Conservation (phyloP, 2,113 vertebrate genomes). For the Fulmarus glacialis region DNA sequence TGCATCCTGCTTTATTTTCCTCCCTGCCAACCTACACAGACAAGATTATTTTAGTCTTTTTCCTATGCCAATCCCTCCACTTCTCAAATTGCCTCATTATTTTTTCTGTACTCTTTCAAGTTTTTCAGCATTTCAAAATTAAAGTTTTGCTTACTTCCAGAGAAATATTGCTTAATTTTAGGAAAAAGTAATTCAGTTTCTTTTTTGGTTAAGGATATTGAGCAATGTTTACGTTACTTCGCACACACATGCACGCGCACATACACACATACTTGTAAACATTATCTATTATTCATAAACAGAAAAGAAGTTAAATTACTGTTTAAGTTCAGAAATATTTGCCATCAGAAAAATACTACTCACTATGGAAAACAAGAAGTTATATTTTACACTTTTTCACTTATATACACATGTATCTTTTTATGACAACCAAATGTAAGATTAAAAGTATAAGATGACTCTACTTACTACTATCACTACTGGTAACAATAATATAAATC, state of each 20-base stretch:
- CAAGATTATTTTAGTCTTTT: background rate
- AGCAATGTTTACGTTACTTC: conserved; percentile 14
- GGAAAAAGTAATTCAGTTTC: background rate
- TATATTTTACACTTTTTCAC: background rate
- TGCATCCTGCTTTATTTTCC: background rate
- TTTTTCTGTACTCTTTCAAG: background rate
- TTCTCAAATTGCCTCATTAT: background rate
- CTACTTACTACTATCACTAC: background rate
- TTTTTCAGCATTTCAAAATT: background rate
- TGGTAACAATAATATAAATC: background rate
- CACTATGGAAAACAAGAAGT: background rate
- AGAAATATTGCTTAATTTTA: background rate
- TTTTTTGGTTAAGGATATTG: background rate
- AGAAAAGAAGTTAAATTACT: background rate
- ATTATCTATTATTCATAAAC: background rate
- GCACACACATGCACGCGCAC: background rate
- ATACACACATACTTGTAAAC: background rate
- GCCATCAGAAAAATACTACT: background rate
- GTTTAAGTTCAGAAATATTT: background rate
- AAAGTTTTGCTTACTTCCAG: background rate
- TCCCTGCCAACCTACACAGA: background rate
- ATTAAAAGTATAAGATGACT: background rate
- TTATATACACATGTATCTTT: background rate
- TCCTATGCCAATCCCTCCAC: background rate
- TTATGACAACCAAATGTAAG: background rate